Evolutionary conservation across 2,797 vertebrate genomes (phyloP).

Genomic region (Trichosurus vulpecula): DNA sequence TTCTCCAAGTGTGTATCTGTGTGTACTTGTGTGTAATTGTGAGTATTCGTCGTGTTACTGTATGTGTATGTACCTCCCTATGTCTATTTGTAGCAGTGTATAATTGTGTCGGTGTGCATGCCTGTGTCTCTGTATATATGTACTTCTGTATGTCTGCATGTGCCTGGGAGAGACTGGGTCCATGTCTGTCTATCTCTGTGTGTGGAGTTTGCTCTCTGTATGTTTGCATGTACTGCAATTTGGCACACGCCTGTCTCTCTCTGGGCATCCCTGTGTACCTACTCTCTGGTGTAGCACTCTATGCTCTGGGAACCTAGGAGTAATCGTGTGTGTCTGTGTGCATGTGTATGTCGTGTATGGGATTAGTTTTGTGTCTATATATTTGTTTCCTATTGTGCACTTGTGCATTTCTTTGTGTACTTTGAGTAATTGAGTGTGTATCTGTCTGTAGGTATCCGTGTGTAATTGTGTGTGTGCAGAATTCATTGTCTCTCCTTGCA

Average conservation of each 20-base stretch:
- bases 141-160: not conserved
- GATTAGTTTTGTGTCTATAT: not conserved
- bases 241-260: not conserved
- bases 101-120: not conserved
- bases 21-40: not conserved
- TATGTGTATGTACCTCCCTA: not conserved
- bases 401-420: not conserved
- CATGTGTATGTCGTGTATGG: not conserved
- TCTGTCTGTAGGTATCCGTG: not conserved
- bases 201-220: not conserved
- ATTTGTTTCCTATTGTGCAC: not conserved
- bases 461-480: not conserved
- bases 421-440: not conserved
- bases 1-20: not conserved
- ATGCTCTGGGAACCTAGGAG: not conserved
- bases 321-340: not conserved
- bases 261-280: not conserved
- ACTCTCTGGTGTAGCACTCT: not conserved
- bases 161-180: not conserved
- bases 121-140: not conserved
- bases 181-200: not conserved
- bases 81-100: not conserved
- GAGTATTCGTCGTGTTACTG: not conserved
- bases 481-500: not conserved
- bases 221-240: not conserved